Evolutionary conservation across 2,113 vertebrate species (phyloP).

Genomic region (Aix galericulata): DNA sequence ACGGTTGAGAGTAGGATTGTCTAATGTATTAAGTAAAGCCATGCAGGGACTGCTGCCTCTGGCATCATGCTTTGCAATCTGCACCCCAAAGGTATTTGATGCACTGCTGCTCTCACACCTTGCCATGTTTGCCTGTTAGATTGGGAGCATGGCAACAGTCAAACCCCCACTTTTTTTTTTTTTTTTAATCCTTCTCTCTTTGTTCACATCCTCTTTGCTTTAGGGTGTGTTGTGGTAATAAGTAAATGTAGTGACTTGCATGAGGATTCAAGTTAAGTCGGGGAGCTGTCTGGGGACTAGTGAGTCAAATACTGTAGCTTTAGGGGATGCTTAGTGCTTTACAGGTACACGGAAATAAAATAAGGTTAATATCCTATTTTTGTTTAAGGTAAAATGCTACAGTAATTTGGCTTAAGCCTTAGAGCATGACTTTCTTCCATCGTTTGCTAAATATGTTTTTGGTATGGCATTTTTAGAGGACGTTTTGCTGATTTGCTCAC

Average conservation of each 20-base stretch:
- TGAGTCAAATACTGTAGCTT: background rate
- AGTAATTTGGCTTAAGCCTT: background rate
- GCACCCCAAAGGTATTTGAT: background rate
- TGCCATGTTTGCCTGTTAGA: background rate
- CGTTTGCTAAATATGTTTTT: background rate
- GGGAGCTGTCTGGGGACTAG: background rate
- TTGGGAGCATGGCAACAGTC: background rate
- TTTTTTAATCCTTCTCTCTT: background rate
- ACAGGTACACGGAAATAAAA: background rate
- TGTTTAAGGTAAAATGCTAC: background rate
- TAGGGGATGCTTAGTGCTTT: background rate
- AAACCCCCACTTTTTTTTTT: background rate
- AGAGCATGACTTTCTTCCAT: background rate
- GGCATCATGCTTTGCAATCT: background rate
- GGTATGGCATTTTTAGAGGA: background rate
- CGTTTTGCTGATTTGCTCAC: background rate
- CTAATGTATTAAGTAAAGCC: background rate
- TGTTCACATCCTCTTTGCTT: background rate
- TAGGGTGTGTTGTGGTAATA: background rate
- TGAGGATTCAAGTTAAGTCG: background rate
- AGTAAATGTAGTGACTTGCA: background rate
- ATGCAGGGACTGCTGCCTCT: background rate
- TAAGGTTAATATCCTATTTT: background rate
- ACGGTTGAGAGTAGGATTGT: background rate
- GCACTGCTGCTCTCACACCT: background rate